Percentiles rank a stretch among this genome's conserved stretches.
These are phyloP conservation scores for Chloebia gouldiae DNA, from an alignment of 2,113 vertebrate species.

Conservation along the genomic window DNA sequence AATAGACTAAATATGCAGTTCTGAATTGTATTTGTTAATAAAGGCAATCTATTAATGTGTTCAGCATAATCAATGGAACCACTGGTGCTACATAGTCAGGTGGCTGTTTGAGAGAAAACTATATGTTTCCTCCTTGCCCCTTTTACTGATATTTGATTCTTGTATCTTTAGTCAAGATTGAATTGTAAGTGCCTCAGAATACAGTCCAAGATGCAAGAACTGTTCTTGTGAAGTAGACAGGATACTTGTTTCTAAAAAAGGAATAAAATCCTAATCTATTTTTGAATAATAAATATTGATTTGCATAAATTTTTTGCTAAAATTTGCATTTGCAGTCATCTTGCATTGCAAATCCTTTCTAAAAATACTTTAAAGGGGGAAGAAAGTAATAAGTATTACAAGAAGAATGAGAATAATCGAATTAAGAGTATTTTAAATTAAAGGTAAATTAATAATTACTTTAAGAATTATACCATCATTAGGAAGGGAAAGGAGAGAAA, in stretches of 20 bases:
- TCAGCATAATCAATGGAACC: background rate
- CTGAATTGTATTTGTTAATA: background rate
- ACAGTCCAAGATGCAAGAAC: background rate
- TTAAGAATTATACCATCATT: background rate
- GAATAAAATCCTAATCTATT: background rate
- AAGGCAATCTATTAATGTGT: background rate
- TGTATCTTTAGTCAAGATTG: background rate
- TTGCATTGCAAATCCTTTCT: background rate
- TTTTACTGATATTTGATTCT: background rate
- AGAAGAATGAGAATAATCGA: conserved; percentile 18
- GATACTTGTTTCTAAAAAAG: background rate
- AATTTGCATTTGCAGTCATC: background rate
- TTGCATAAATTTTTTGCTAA: conserved; percentile 33
- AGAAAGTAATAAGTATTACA: background rate
- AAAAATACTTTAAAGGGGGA: conserved; percentile 9
- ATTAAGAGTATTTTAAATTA: background rate
- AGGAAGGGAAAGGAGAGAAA: background rate
- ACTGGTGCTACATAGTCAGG: background rate
- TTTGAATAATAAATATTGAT: conserved; percentile 16
- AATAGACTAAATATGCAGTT: background rate
- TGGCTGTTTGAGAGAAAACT: background rate
- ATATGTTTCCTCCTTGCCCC: background rate
- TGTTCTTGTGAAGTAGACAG: background rate
- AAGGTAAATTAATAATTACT: background rate
- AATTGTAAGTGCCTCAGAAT: background rate